Percentiles rank a stretch among this genome's conserved stretches.
Conservation (phyloP, 1,140 invertebrate genomes). For the Ctenoplectra terminalis region DNA sequence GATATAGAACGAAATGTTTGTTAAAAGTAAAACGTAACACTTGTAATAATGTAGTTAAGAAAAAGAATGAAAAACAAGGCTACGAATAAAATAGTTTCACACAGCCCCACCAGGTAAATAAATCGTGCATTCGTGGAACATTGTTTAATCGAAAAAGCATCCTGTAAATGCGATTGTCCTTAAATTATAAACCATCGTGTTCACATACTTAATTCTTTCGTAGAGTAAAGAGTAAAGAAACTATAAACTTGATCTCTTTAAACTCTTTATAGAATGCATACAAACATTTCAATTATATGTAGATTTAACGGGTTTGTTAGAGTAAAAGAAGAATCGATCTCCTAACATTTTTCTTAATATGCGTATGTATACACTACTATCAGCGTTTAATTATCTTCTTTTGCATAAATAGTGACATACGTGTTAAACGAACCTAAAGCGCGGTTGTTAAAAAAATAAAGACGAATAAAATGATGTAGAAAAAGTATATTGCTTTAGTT, state of each 20-base stretch:
- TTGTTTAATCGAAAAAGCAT: neutral
- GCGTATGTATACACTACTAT: neutral
- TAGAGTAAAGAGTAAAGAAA: too few species aligned
- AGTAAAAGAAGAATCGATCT: neutral
- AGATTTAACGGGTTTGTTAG: neutral
- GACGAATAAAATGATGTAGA: neutral
- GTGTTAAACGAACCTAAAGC: neutral
- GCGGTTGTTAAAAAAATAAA: neutral
- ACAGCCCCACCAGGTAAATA: constrained; percentile 2
- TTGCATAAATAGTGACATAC: neutral
- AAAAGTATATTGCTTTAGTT: constrained; percentile 20
- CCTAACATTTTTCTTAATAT: neutral
- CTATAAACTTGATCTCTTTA: too few species aligned
- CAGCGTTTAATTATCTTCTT: neutral
- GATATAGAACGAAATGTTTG: neutral
- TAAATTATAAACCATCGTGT: neutral
- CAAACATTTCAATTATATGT: too few species aligned
- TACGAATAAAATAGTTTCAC: constrained; percentile 5
- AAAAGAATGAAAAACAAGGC: neutral
- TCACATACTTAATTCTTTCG: too few species aligned
- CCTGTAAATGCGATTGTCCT: neutral
- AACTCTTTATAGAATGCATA: too few species aligned
- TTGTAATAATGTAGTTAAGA: neutral
- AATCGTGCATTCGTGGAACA: neutral
- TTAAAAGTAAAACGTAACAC: neutral